A percentile compares a stretch with the other conserved stretches of the same genome.
Evolutionary conservation across 2,797 vertebrate species (phyloP).

Genomic region (Sebastes trivittatus): DNA sequence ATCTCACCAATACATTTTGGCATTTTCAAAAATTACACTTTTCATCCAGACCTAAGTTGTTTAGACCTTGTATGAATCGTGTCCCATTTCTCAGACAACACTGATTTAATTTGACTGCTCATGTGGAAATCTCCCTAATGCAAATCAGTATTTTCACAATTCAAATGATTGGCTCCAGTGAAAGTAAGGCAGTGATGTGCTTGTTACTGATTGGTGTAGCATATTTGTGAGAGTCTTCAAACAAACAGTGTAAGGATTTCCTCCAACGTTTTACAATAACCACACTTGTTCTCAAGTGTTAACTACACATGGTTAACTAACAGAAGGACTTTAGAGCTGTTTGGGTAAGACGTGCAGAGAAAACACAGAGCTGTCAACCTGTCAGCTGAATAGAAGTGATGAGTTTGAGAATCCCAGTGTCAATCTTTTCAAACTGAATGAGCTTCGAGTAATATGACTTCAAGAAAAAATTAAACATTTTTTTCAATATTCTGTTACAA

Average conservation of each 20-base stretch:
- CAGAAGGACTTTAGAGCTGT: neutral
- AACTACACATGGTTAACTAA: neutral
- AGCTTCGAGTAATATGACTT: neutral
- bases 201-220: neutral
- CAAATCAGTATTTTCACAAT: neutral
- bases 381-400: neutral
- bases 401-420: neutral
- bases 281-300: neutral
- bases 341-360: neutral
- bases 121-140: neutral
- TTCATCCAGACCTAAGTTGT: neutral
- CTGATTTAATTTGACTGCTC: neutral
- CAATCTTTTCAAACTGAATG: too few species aligned
- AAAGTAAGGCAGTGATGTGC: too few species aligned
- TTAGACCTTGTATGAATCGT: neutral
- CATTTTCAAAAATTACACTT: neutral
- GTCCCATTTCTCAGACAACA: neutral
- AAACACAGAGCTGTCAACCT: neutral
- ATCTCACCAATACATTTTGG: neutral
- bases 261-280: neutral
- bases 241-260: neutral
- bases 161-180: neutral
- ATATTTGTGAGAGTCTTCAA: neutral
- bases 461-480: accelerated
- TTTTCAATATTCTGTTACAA: neutral